Percentiles rank a stretch among this genome's conserved stretches.
Conservation (phyloP, 2,888 invertebrate genomes). For the Morinoia aosen region DNA sequence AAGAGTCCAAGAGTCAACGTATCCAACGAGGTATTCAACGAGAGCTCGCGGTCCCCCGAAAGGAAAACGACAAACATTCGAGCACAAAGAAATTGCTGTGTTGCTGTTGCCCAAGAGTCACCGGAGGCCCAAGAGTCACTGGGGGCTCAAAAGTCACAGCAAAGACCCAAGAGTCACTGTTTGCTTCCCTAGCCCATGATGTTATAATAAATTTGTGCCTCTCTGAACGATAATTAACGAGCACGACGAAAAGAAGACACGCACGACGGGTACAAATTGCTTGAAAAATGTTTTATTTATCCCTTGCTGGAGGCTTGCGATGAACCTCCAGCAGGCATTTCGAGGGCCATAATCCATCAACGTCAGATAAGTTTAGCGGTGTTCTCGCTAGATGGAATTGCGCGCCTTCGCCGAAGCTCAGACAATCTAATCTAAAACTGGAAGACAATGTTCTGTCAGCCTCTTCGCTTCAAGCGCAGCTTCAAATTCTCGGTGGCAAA, state of each 20-base stretch:
- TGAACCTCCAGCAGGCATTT: not conserved
- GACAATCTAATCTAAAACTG: conserved; percentile 35
- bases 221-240: not conserved
- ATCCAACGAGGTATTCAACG: too few relatives aligned
- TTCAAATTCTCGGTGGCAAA: not conserved
- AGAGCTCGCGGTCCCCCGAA: too few relatives aligned
- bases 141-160: not conserved
- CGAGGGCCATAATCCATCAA: conserved; percentile 35
- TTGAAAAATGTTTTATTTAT: conserved; percentile 1
- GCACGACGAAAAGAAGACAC: not conserved
- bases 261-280: not conserved
- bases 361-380: conserved; percentile 20
- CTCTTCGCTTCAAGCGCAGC: not conserved
- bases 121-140: too few relatives aligned
- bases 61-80: too few relatives aligned
- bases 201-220: not conserved
- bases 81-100: too few relatives aligned
- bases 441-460: not conserved
- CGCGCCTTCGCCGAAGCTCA: not conserved
- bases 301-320: not conserved
- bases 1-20: too few relatives aligned
- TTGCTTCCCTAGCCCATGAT: not conserved
- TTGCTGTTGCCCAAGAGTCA: too few relatives aligned
- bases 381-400: conserved; percentile 7
- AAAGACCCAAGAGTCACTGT: not conserved